Percentiles rank a stretch among this genome's conserved stretches.
Evolutionary conservation across 2,888 invertebrate genomes (phyloP).

Genomic region (Cephus pygmeus): DNA sequence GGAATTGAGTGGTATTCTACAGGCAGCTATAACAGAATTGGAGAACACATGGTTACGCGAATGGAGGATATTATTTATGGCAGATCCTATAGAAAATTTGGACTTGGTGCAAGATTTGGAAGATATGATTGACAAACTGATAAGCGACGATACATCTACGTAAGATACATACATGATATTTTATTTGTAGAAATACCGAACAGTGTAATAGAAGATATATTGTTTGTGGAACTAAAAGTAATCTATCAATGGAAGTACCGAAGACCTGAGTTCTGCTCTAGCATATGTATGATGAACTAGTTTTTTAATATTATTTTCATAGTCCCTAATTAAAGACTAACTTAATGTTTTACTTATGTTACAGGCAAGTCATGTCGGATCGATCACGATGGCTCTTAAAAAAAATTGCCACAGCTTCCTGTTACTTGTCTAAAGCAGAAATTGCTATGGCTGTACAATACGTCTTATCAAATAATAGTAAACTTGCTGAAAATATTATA

Average conservation of each 20-base stretch:
- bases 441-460: constrained; percentile 62
- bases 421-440: constrained; percentile 61
- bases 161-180: constrained; percentile 9
- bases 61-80: constrained; percentile 74
- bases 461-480: constrained; percentile 56
- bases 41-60: constrained; percentile 74
- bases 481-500: constrained; percentile 53
- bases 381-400: constrained; percentile 62
- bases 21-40: constrained; percentile 72
- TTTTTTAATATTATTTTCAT: constrained; percentile 25
- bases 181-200: constrained; percentile 6
- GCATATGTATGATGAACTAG: neutral
- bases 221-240: constrained; percentile 56
- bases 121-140: constrained; percentile 68
- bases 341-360: constrained; percentile 11
- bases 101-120: constrained; percentile 65
- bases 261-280: neutral
- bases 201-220: constrained; percentile 14
- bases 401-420: constrained; percentile 63
- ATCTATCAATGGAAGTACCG: constrained; percentile 27
- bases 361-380: constrained; percentile 38
- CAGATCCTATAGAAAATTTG: constrained; percentile 68
- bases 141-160: constrained; percentile 55
- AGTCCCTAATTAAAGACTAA: constrained; percentile 35
- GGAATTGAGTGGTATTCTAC: constrained; percentile 33